These are phyloP conservation scores for Enteromius unitaeniatus DNA, from an alignment of 2,797 vertebrate genomes.

Conservation along the genomic window DNA sequence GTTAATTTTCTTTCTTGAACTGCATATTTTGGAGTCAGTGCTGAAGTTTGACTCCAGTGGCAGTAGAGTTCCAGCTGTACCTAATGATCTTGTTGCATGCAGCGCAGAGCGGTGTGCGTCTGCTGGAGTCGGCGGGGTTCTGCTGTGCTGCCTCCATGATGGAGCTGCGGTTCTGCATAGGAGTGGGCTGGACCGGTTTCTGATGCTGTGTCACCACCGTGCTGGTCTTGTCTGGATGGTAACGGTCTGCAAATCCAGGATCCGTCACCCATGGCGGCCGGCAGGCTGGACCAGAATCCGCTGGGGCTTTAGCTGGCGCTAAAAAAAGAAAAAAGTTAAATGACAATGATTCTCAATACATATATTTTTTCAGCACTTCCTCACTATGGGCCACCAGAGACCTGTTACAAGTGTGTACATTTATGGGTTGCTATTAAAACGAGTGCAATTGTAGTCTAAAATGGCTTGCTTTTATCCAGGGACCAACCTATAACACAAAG, in stretches of 20 bases:
- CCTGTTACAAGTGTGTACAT: conserved; percentile 10
- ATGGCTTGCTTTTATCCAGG: conserved; percentile 21
- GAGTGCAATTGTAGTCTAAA: background rate
- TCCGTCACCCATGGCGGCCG: conserved; percentile 96
- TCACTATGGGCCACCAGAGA: conserved; percentile 27
- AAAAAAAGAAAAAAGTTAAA: background rate
- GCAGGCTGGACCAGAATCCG: conserved; percentile 74
- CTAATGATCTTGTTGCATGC: conserved; percentile 98
- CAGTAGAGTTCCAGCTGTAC: conserved; percentile 69
- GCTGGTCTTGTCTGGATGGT: conserved; percentile 93
- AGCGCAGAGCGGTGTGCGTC: conserved; percentile 89
- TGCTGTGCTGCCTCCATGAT: conserved; percentile 94
- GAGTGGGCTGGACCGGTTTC: conserved; percentile 90
- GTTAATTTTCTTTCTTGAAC: background rate
- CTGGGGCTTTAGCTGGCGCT: conserved; percentile 31
- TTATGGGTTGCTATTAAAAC: conserved; percentile 20
- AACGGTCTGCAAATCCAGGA: conserved; percentile 89
- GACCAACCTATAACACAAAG: conserved; percentile 7
- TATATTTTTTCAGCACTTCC: background rate
- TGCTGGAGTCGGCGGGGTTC: conserved; percentile 74
- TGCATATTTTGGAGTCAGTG: background rate
- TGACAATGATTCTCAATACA: background rate
- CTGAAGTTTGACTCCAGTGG: background rate
- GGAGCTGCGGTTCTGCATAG: conserved; percentile 95
- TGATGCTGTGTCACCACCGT: conserved; percentile 93